Conservation (phyloP, 2,113 vertebrate species). For the Casuarius casuarius region DNA sequence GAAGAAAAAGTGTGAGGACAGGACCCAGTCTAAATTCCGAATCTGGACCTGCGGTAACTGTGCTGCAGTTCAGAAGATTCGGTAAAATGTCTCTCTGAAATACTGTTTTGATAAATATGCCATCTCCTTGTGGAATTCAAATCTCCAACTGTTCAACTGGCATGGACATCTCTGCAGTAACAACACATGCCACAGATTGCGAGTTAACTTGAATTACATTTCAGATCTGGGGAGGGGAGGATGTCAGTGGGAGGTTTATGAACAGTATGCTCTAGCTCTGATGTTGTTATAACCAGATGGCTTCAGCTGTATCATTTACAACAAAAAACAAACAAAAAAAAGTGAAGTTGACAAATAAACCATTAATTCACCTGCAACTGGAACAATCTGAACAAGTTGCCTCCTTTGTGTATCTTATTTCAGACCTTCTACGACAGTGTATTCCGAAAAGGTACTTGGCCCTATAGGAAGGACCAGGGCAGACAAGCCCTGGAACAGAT, state of each 20-base stretch:
- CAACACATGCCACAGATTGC: conserved; percentile 64
- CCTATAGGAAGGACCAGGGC: background rate
- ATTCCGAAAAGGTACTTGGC: background rate
- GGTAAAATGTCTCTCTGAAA: conserved; percentile 39
- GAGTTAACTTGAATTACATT: conserved; percentile 70
- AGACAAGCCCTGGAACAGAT: background rate
- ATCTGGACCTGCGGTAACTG: background rate
- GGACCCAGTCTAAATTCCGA: background rate
- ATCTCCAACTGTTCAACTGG: conserved; percentile 77
- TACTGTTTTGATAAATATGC: conserved; percentile 72
- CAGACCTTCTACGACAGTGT: background rate
- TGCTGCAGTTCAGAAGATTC: background rate
- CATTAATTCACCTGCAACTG: background rate
- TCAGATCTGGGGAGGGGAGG: conserved; percentile 70
- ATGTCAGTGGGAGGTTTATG: conserved; percentile 73
- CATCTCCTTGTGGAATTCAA: conserved; percentile 69
- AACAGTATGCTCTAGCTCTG: conserved; percentile 75
- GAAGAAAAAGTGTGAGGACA: background rate
- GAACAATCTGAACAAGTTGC: background rate
- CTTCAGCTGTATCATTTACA: conserved; percentile 73
- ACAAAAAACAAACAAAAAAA: conserved; percentile 34
- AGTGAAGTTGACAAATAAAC: background rate
- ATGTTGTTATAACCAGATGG: conserved; percentile 77
- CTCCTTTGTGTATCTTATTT: background rate
- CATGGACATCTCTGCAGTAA: conserved; percentile 65